Evolutionary conservation across 1,140 invertebrate genomes (phyloP).

Genomic region (Leptoteleia sp.): DNA sequence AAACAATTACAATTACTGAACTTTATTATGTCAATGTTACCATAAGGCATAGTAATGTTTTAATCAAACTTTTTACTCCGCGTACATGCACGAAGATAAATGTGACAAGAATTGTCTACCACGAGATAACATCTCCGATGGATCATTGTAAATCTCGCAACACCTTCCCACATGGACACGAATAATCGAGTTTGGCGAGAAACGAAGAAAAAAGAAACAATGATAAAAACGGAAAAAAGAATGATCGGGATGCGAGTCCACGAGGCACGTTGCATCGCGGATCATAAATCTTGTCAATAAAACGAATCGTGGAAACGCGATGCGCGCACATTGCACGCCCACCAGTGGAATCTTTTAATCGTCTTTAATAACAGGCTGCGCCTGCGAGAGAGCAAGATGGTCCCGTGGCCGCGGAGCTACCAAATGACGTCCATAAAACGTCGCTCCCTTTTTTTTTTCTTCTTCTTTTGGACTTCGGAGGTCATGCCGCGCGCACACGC

Average conservation of each 20-base stretch:
- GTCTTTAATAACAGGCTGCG: slow-evolving; percentile 79
- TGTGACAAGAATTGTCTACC: no score
- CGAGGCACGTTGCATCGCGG: slow-evolving; percentile 24
- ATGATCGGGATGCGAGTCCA: slow-evolving; percentile 24
- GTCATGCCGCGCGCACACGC: slow-evolving; percentile 67
- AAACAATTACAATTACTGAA: no score
- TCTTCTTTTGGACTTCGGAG: slow-evolving; percentile 68
- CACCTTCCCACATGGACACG: no score
- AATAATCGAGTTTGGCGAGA: no score
- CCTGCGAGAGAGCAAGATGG: slow-evolving; percentile 66
- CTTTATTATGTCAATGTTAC: no score
- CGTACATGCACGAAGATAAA: no score
- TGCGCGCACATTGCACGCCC: slow-evolving; percentile 54
- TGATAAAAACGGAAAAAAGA: no score
- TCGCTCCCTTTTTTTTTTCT: slow-evolving; percentile 61
- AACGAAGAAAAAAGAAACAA: slow-evolving; percentile 11
- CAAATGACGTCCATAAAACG: slow-evolving; percentile 81
- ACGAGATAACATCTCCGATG: no score
- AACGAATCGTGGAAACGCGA: slow-evolving; percentile 77
- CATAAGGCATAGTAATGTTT: no score
- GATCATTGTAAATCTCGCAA: no score
- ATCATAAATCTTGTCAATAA: slow-evolving; percentile 78
- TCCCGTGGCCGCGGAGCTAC: slow-evolving; percentile 70
- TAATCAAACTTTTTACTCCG: no score
- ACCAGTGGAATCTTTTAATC: slow-evolving; percentile 80